Base-by-base conservation (phyloP, 2,797 vertebrate genomes). In the Sphenodon punctatus region DNA sequence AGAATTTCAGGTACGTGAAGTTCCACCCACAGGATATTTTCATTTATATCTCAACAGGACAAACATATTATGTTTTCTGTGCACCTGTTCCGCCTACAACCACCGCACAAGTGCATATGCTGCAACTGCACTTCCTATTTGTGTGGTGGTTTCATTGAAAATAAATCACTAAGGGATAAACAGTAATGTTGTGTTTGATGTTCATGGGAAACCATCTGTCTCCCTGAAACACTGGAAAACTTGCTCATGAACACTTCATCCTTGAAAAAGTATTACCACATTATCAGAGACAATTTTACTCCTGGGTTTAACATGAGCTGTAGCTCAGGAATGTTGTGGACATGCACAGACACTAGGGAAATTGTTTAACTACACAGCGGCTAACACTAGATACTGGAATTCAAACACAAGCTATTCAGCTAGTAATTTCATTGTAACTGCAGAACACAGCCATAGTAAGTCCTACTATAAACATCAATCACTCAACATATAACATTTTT, bases 111-210 rank as follows among this genome's bases (percentile, higher is more conserved):
- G 38, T 22, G 38, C 6, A 67, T 22, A 38, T 19, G 11, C 34
- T 30, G 25, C 63, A 76, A 82, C 38, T 61, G 51, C 5, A 48
- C 23, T 49, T 81, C 68, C 81, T 80, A 69, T 68, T 81, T 59
- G 82, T 82, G 59, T 79, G 85, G 82, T 78, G 42, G 43, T 79
- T 90, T 86, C 75, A 75, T 49, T 78, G 39, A 84, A 83, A 79
- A 69, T 79, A 83, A 84, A 87, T 58, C 20, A 65, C 2, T 1
- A 1, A 22, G 59, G 27, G 14, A 12, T 88, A 83, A 78, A 88
- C 67, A 45, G 67, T 25, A 89, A 84, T 63, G 36, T 86, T 82
- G 77, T 87, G 84, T 78, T 14, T 25, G 78, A 76, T 75, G 51
- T 78, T 55, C 32, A 76, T 64, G 69, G 71, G 70, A 71, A 78